Base-by-base conservation (phyloP, 2,888 invertebrate species). In the Hipparchia sbordonii region DNA sequence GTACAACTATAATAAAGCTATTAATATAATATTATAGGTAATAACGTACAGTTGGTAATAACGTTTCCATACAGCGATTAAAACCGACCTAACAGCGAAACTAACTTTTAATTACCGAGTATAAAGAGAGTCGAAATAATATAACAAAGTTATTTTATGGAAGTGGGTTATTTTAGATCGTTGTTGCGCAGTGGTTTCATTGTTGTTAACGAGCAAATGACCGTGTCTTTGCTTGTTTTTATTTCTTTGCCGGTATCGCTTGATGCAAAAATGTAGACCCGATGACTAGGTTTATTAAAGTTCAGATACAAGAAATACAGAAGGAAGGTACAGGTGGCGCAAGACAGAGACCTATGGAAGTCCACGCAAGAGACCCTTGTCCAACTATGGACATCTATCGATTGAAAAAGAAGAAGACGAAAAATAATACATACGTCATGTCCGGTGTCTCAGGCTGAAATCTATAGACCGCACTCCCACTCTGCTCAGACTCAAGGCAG, bases 91-190 rank as follows among this genome's bases (percentile, higher is more conserved):
- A 65, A 65, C 12, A 52, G 52, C 51, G 1, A 45, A 39, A 56
- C 66, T 13, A 62, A 73, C 62, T 71, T 70, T 61, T 62, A 70
- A 70, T 59, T 51, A 62, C 67, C 57, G 59, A 60, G 13, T 62
- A 57, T 62, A 67, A 67, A 62, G 57, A 70, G 70, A 62, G 54
- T 70, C 61, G 45, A 70, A 70, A 45, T 70, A 56, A 70, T 70
- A 62, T 63, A 61, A 52, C 67, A 62, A 70, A 68, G 54, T 68
- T 63, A 72, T 68, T 68, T 68, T 72, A 72, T 45, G 68, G 57
- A 48, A 63, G 57, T 62, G 61, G 65, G 70, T 70, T 67, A 67
- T 70, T 73, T 70, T 2, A 70, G 62, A 46, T 66, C 60, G 45
- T 56, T 59, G 70, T 73, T 52, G 56, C 45, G 62, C 46, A 66